Evolutionary conservation across 1,140 invertebrate species (phyloP).

Genomic region (Cyclina sinensis): DNA sequence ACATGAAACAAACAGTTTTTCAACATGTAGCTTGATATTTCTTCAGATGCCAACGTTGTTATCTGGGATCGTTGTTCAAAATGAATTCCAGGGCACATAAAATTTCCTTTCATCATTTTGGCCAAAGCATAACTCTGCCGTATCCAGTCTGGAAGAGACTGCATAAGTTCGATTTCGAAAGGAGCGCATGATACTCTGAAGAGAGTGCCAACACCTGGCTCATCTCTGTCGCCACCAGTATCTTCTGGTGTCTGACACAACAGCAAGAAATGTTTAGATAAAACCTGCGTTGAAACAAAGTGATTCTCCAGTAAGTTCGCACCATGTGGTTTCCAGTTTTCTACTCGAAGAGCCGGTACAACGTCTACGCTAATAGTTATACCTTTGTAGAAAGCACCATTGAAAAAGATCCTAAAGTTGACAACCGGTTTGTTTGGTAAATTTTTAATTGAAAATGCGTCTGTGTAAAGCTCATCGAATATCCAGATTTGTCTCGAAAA

Average conservation of each 20-base stretch:
- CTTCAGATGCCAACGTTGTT: background rate
- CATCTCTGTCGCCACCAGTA: too few relatives aligned
- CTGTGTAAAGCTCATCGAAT: too few relatives aligned
- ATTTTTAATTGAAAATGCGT: background rate
- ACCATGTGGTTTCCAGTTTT: too few relatives aligned
- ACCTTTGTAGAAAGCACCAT: background rate
- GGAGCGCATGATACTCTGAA: background rate
- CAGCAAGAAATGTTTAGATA: too few relatives aligned
- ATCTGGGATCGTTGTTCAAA: background rate
- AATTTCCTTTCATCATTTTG: background rate
- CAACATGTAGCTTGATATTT: conserved; percentile 13
- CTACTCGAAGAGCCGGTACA: background rate
- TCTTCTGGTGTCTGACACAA: too few relatives aligned
- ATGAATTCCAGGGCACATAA: background rate
- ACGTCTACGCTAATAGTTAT: background rate
- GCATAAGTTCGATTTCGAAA: background rate
- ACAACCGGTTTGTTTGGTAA: background rate
- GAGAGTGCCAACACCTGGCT: background rate
- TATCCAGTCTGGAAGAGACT: conserved; percentile 1
- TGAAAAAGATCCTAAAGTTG: background rate
- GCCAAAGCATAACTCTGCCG: background rate
- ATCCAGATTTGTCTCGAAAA: too few relatives aligned
- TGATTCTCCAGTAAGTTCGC: too few relatives aligned
- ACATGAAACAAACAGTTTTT: conserved; percentile 11
- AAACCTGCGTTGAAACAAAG: too few relatives aligned